phyloP scores from a whole-genome alignment of 2,797 vertebrate genomes.

The Eutrigla gurnardus region DNA sequence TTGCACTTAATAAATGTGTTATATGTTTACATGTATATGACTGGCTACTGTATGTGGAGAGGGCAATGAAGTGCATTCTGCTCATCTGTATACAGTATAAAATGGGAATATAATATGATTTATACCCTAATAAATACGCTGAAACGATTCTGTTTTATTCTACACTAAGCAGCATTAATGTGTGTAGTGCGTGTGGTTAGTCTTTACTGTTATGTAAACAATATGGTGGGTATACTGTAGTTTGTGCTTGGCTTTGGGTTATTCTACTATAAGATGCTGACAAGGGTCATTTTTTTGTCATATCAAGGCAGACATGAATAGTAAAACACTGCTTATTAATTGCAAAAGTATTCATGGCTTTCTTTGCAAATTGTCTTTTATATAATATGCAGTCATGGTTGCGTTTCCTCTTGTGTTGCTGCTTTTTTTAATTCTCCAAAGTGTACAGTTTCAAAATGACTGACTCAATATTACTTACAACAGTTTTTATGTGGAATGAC shows the following conservation, averaged over 20 bases:
- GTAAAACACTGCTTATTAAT: background rate
- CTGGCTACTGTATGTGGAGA: background rate
- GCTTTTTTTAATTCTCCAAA: background rate
- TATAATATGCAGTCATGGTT: background rate
- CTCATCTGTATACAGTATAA: no score
- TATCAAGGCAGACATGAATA: no score
- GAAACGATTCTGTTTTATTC: no score
- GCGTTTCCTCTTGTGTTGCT: background rate
- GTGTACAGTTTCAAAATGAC: background rate
- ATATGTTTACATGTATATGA: background rate
- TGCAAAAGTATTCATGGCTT: background rate
- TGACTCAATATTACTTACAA: background rate
- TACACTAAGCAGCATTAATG: background rate
- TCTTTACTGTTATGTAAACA: background rate
- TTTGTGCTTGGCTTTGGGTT: background rate
- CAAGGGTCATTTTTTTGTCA: no score
- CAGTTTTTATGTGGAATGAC: background rate
- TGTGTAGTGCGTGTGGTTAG: background rate
- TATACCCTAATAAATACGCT: no score
- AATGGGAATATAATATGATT: no score
- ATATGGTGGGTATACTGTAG: background rate
- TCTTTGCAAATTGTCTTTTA: background rate
- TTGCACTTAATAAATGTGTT: background rate
- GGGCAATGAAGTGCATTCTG: no score
- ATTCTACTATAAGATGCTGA: background rate